Conservation (phyloP, 2,113 vertebrate genomes). For the Talpa occidentalis region DNA sequence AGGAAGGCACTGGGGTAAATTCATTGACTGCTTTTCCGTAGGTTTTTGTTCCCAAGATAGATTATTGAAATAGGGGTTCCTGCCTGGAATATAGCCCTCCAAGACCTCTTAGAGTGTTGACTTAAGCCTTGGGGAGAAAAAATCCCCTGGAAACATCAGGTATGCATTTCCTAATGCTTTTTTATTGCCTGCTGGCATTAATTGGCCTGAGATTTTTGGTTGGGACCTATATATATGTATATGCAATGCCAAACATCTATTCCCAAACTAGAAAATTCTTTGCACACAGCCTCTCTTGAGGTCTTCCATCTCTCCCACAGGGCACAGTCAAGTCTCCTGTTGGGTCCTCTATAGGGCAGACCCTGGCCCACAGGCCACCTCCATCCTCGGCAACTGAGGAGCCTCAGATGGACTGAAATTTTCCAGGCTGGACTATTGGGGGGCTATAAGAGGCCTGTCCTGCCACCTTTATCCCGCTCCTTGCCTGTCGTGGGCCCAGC, state of each 20-base stretch:
- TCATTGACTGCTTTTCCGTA: background rate
- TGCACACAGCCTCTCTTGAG: background rate
- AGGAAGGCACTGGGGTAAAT: background rate
- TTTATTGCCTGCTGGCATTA: background rate
- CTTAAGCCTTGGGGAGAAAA: background rate
- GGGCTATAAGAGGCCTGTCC: background rate
- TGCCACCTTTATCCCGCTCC: background rate
- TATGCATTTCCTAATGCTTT: background rate
- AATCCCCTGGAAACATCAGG: background rate
- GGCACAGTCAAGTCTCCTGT: accelerated
- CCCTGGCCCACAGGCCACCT: background rate
- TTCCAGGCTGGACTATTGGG: background rate
- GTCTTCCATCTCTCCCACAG: accelerated
- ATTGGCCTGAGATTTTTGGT: background rate
- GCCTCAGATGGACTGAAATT: background rate
- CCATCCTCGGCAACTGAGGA: background rate
- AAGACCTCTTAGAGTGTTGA: background rate
- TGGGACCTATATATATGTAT: background rate
- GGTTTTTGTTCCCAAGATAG: background rate
- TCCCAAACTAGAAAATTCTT: background rate
- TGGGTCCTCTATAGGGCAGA: background rate
- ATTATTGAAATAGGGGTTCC: background rate
- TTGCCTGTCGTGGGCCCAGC: background rate
- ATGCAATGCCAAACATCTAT: background rate
- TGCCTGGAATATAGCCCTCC: background rate